phyloP scores from a whole-genome alignment of 2,113 vertebrate genomes.

The Talpa occidentalis region DNA sequence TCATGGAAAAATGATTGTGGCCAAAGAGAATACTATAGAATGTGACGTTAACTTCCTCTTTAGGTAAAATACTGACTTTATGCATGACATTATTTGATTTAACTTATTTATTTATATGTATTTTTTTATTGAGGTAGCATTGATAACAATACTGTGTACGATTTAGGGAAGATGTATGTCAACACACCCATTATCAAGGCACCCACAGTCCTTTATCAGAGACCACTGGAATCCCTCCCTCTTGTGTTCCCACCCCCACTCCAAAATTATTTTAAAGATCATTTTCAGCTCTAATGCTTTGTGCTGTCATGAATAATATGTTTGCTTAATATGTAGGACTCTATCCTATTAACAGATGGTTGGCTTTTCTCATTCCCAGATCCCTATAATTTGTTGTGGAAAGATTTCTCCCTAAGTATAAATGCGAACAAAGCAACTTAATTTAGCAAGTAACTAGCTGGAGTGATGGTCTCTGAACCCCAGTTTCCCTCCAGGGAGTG shows the following conservation, averaged over 20 bases:
- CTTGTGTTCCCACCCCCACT: too few species aligned
- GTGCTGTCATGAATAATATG: neutral
- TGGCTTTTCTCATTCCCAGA: conserved; percentile 38
- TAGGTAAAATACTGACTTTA: neutral
- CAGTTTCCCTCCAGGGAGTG: neutral
- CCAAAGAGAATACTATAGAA: neutral
- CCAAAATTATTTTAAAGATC: conserved; percentile 8
- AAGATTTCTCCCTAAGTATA: conserved; percentile 27
- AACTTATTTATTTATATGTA: too few species aligned
- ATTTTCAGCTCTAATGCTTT: conserved; percentile 41
- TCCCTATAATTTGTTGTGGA: neutral
- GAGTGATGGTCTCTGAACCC: neutral
- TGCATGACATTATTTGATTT: neutral
- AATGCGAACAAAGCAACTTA: conserved; percentile 39
- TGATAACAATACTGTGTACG: too few species aligned
- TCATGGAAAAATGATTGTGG: conserved; percentile 36
- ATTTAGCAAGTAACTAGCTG: neutral
- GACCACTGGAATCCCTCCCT: too few species aligned
- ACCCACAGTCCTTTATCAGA: too few species aligned
- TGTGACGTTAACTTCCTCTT: neutral
- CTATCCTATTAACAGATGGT: conserved; percentile 19
- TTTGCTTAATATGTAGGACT: neutral
- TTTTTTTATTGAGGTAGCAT: too few species aligned
- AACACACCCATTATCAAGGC: too few species aligned
- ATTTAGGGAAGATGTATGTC: too few species aligned